phyloP scores from a whole-genome alignment of 2,113 vertebrate genomes.

The Pseudorhombus dupliciocellatus region DNA sequence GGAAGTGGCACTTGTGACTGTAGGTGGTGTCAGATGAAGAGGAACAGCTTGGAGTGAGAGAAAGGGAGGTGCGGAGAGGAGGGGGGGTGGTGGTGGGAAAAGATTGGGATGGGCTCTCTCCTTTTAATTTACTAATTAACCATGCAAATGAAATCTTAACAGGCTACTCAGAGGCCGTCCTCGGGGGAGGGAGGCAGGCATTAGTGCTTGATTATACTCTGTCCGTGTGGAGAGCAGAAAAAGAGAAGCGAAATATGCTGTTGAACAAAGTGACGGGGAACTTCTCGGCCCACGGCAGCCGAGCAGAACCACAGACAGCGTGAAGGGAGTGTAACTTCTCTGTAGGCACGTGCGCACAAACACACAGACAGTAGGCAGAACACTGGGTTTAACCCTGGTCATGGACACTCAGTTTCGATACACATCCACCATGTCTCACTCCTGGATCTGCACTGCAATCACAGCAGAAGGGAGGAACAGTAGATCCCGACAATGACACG shows the following conservation, averaged over 20 bases:
- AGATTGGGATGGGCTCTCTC: slow-evolving; percentile 75
- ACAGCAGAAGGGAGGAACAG: no score
- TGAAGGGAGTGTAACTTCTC: slow-evolving; percentile 21
- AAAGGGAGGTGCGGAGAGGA: slow-evolving; percentile 24
- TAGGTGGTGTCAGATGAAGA: slow-evolving; percentile 61
- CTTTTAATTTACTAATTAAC: slow-evolving; percentile 86
- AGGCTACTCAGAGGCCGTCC: slow-evolving; percentile 79
- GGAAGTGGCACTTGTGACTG: slow-evolving; percentile 70
- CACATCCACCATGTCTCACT: slow-evolving; percentile 26
- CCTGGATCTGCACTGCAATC: neutral
- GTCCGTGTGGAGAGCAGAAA: slow-evolving; percentile 61
- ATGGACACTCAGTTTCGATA: slow-evolving; percentile 29
- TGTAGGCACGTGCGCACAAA: slow-evolving; percentile 15
- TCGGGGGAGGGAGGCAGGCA: slow-evolving; percentile 73
- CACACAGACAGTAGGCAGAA: slow-evolving; percentile 7
- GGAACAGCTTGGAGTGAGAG: slow-evolving; percentile 49
- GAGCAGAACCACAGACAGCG: slow-evolving; percentile 47
- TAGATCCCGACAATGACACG: no score
- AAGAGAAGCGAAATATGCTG: slow-evolving; percentile 66
- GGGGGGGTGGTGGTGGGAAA: slow-evolving; percentile 46
- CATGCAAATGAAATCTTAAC: slow-evolving; percentile 87
- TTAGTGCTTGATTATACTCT: slow-evolving; percentile 79
- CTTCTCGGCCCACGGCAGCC: slow-evolving; percentile 56
- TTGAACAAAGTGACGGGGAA: slow-evolving; percentile 73
- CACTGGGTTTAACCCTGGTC: slow-evolving; percentile 23